Evolutionary conservation across 2,888 invertebrate genomes (phyloP).

Genomic region (Catocala fraxini): DNA sequence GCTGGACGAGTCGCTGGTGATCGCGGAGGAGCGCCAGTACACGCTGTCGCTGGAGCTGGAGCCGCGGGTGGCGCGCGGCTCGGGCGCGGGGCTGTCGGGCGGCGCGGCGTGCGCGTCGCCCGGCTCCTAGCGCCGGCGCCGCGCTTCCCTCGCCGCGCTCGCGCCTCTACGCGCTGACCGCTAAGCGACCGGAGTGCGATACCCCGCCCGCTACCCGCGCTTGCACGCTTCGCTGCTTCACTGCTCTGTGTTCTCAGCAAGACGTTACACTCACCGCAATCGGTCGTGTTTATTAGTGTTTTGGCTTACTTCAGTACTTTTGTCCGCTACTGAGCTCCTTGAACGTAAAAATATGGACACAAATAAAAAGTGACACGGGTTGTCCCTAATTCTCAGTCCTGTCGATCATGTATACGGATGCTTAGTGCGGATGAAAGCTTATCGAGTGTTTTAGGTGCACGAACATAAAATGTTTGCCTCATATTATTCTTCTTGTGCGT

Average conservation of each 20-base stretch:
- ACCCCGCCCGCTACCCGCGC: slow-evolving; percentile 68
- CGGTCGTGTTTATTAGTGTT: too few species aligned
- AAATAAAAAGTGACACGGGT: too few species aligned
- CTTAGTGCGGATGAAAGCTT: too few species aligned
- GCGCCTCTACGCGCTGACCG: slow-evolving; percentile 74
- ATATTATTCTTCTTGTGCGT: too few species aligned
- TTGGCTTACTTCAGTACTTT: too few species aligned
- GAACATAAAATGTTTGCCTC: too few species aligned
- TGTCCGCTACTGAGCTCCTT: too few species aligned
- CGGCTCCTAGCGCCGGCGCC: slow-evolving; percentile 81
- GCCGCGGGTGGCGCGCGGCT: slow-evolving; percentile 89
- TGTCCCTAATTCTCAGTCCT: too few species aligned
- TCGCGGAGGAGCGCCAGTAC: slow-evolving; percentile 95
- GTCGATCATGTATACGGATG: too few species aligned
- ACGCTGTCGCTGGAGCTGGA: slow-evolving; percentile 94
- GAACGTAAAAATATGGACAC: too few species aligned
- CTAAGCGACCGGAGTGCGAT: slow-evolving; percentile 46
- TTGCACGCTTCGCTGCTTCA: slow-evolving; percentile 29
- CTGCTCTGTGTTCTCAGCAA: background rate
- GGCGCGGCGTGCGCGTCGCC: slow-evolving; percentile 68
- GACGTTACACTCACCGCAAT: background rate
- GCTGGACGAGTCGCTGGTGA: slow-evolving; percentile 92
- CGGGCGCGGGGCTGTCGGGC: slow-evolving; percentile 62
- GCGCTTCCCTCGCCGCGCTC: slow-evolving; percentile 82
- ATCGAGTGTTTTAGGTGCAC: too few species aligned